phyloP scores from a whole-genome alignment of 2,113 vertebrate genomes.

The Nematolebias whitei region DNA sequence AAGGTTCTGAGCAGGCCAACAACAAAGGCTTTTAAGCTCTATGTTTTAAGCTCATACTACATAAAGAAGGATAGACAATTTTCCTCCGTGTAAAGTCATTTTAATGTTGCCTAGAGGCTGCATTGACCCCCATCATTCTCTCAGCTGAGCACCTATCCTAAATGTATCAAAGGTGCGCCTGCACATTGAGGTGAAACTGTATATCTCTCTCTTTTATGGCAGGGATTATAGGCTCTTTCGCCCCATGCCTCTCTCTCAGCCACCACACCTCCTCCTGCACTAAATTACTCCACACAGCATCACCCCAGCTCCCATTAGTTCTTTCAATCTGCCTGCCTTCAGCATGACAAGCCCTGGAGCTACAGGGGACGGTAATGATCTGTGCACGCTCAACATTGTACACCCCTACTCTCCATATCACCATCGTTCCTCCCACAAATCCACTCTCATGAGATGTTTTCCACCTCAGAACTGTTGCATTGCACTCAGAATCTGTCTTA shows the following conservation, averaged over 20 bases:
- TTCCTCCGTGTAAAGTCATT: conserved; percentile 48
- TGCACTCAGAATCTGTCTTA: conserved; percentile 38
- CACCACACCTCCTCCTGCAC: conserved; percentile 68
- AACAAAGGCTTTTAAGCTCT: conserved; percentile 51
- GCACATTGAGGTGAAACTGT: conserved; percentile 60
- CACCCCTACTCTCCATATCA: conserved; percentile 4
- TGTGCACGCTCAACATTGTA: conserved; percentile 50
- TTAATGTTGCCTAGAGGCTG: conserved; percentile 47
- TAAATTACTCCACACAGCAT: conserved; percentile 78
- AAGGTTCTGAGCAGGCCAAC: conserved; percentile 52
- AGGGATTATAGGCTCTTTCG: conserved; percentile 60
- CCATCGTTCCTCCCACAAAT: conserved; percentile 41
- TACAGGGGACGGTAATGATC: conserved; percentile 76
- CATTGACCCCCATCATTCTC: conserved; percentile 61
- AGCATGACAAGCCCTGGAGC: conserved; percentile 72
- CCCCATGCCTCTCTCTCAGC: conserved; percentile 35
- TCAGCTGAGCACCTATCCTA: conserved; percentile 67
- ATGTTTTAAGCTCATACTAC: conserved; percentile 43
- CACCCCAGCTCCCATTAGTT: conserved; percentile 73
- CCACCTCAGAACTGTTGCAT: conserved; percentile 31
- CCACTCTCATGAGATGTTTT: conserved; percentile 28
- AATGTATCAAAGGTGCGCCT: conserved; percentile 54
- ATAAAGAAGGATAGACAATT: conserved; percentile 23
- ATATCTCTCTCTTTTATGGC: conserved; percentile 53
- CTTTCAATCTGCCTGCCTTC: conserved; percentile 82